Base-by-base conservation (phyloP, 2,888 invertebrate genomes). In the Vesta saturnalis region DNA sequence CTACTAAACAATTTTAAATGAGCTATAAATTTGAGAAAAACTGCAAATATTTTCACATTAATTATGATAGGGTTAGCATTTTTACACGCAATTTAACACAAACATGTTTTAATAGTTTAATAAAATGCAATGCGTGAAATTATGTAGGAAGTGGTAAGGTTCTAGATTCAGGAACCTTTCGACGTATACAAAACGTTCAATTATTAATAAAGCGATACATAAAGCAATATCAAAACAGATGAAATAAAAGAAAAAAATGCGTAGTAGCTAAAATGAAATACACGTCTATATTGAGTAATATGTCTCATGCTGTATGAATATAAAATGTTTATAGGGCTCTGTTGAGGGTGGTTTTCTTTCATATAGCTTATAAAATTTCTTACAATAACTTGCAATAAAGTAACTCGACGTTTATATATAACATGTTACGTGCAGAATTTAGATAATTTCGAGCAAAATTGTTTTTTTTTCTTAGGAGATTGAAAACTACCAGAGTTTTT, bases 311-410 rank as follows among this genome's bases (percentile, higher is more conserved):
- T 68, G 65, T 71, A 71, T 70, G 76, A 73, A 76, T 79, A 80
- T 80, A 81, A 80, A 81, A 79, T 77, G 74, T 80, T 80, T 80
- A 65, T 65, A 81, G 77, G 79, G 78, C 77, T 72, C 78, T 77
- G 76, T 76, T 69, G 77, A 78, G 79, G 75, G 76, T 76, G 74
- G 75, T 79, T 80, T 77, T 74, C 71, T 77, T 80, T 79, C 80
- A 78, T 60, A 65, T 78, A 76, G 79, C 79, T 78, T 79, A 78
- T 80, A 81, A 80, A 80, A 76, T 79, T 79, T 77, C 75, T 68
- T 73, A 76, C 77, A 76, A 77, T 77, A 78, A 78, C 75, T 75
- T 73, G 72, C 70, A 76, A 76, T 74, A 77, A 74, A 77, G 57
- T 67, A 58, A 59, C 52, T 59, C 58, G 39, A 47, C 64, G 39